Evolutionary conservation across 2,888 invertebrate genomes (phyloP).

Genomic region (Ormyrus thymus): DNA sequence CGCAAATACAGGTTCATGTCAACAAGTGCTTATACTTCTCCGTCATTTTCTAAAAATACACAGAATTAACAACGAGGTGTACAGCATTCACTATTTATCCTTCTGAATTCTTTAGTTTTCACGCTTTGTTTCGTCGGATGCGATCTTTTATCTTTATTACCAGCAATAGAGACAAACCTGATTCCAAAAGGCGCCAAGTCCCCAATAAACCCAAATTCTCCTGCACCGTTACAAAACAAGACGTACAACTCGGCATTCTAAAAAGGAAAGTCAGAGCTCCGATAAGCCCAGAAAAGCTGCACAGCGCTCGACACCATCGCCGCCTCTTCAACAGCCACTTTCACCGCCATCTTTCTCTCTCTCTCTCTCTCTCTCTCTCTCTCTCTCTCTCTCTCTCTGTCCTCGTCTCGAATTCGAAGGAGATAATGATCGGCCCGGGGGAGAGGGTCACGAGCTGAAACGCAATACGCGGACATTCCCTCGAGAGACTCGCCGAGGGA

Average conservation of each 20-base stretch:
- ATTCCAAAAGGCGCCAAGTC: too few species aligned
- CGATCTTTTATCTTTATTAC: too few species aligned
- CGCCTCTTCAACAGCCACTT: constrained; percentile 13
- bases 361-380: neutral
- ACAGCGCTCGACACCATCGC: neutral
- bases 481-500: constrained; percentile 58
- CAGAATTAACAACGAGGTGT: too few species aligned
- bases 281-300: constrained; percentile 32
- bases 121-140: too few species aligned
- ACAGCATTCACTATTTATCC: too few species aligned
- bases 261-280: constrained; percentile 30
- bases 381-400: neutral
- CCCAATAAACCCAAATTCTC: too few species aligned
- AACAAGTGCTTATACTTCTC: too few species aligned
- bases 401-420: constrained; percentile 61
- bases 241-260: neutral
- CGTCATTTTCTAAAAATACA: too few species aligned
- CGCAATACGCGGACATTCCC: constrained; percentile 70
- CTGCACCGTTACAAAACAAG: constrained; percentile 15
- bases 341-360: neutral
- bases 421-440: constrained; percentile 69
- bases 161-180: too few species aligned
- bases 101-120: too few species aligned
- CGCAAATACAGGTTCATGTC: too few species aligned
- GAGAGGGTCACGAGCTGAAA: constrained; percentile 60